These are phyloP conservation scores for Lepilemur ruficaudatus DNA, from an alignment of 2,797 vertebrate genomes.

Conservation along the genomic window DNA sequence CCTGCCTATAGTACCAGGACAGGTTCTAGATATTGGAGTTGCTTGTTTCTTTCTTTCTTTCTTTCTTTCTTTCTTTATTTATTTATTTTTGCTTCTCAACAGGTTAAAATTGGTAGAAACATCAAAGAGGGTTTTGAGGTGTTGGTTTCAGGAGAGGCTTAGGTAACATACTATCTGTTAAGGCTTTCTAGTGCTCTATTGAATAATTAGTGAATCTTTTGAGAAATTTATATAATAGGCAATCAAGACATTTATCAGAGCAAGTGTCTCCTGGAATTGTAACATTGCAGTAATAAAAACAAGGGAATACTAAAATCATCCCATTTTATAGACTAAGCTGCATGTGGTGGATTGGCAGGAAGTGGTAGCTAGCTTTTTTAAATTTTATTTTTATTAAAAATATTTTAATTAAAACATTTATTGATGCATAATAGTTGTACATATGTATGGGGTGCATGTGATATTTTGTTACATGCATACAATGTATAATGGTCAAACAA, in stretches of 20 bases:
- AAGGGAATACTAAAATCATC: neutral
- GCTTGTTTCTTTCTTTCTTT: neutral
- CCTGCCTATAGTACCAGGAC: neutral
- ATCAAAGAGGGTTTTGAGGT: neutral
- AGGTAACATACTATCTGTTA: neutral
- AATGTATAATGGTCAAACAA: too few relatives aligned
- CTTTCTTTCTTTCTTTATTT: neutral
- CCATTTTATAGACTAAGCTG: neutral
- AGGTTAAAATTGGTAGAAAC: neutral
- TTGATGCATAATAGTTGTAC: too few relatives aligned
- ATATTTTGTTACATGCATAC: too few relatives aligned
- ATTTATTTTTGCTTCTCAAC: neutral
- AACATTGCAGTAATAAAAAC: neutral
- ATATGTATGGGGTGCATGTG: too few relatives aligned
- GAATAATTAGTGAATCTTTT: neutral
- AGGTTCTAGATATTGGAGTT: neutral
- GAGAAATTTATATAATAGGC: neutral
- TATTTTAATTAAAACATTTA: too few relatives aligned
- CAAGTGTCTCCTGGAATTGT: neutral
- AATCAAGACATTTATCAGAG: neutral
- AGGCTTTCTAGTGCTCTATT: neutral
- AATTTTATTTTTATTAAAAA: too few relatives aligned
- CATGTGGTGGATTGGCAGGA: neutral
- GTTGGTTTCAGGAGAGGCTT: neutral
- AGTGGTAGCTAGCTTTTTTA: neutral